Evolutionary conservation across 1,140 invertebrate species (phyloP), one percentile per base, ranked within the genome.

Genomic region (Elysia chlorotica): DNA sequence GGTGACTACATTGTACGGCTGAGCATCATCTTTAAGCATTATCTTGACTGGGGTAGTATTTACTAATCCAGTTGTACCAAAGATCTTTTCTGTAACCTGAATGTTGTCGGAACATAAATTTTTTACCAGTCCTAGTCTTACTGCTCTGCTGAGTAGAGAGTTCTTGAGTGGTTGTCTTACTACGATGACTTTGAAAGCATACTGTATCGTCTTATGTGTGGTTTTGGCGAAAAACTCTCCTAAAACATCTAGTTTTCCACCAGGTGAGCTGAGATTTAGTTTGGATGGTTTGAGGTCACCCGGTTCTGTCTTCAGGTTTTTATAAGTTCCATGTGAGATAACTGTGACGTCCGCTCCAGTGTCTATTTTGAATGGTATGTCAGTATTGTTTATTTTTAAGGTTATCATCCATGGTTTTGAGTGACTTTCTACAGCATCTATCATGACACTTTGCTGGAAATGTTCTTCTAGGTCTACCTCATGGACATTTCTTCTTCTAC

Each of bases 301-400:
- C 31, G 14, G 17, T 56, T 28, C 35, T 48, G 0, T 36, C 23
- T 30, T 59, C 31, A 4, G 21, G n/a, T 53, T 28, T 41, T 35
- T 4, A 4, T n/a, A 2, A 54, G 35, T 31, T 23, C 31, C 53
- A 10, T 59, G 10, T 10, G 10, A 17, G 28, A 10, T 59, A 4
- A 75, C 37, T 10, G 23, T 38, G 14, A 65, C 62, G 37, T 75
- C 62, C 1, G 74, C 68, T n/a, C 68, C 74, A 28, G 74, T 75
- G 31, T 75, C 74, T 2, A 67, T 66, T 38, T 75, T 75, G 28
- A 71, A 71, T 25, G 28, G 5, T 25, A 63, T 33, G n/a, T 41
- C n/a, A 4, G 31, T 28, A 2, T 38, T 35, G n/a, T 33, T 48
- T 17, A 65, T 25, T 23, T 31, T 30, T 36, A 66, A n/a, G 17